phyloP scores from a whole-genome alignment of 2,797 vertebrate genomes.

The Sphenopsis melanotis region DNA sequence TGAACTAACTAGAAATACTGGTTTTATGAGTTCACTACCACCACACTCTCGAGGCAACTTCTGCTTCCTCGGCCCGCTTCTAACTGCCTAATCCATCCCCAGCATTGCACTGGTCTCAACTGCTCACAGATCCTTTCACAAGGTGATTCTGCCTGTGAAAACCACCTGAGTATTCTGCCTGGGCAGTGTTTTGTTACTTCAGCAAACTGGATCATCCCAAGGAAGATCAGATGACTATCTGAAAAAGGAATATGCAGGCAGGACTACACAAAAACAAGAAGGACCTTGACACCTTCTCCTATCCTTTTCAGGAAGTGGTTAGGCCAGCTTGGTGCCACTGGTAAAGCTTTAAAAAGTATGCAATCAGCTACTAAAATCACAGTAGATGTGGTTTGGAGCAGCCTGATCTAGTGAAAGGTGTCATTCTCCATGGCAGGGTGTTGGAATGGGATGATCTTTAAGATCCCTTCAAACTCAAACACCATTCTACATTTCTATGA shows the following conservation, averaged over 20 bases:
- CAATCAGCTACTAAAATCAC: background rate
- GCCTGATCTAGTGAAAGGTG: background rate
- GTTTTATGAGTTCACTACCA: background rate
- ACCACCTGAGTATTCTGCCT: background rate
- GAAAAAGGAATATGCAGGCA: background rate
- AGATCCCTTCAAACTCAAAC: background rate
- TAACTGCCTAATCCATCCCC: background rate
- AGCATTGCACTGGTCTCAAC: background rate
- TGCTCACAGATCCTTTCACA: background rate
- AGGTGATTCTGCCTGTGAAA: background rate
- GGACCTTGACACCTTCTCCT: background rate
- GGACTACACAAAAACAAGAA: background rate
- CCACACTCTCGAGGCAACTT: accelerated
- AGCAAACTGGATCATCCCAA: background rate
- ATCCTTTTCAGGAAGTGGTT: background rate
- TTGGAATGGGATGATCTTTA: background rate
- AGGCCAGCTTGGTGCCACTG: background rate
- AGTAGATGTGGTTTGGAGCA: background rate
- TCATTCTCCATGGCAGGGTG: background rate
- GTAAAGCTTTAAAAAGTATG: background rate
- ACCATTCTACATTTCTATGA: background rate
- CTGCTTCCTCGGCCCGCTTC: background rate
- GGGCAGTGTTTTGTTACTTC: background rate
- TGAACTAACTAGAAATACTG: background rate
- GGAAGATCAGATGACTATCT: background rate